Percentiles rank a stretch among this genome's conserved stretches.
phyloP scores from a whole-genome alignment of 2,888 invertebrate species.

The Drosophila robusta region DNA sequence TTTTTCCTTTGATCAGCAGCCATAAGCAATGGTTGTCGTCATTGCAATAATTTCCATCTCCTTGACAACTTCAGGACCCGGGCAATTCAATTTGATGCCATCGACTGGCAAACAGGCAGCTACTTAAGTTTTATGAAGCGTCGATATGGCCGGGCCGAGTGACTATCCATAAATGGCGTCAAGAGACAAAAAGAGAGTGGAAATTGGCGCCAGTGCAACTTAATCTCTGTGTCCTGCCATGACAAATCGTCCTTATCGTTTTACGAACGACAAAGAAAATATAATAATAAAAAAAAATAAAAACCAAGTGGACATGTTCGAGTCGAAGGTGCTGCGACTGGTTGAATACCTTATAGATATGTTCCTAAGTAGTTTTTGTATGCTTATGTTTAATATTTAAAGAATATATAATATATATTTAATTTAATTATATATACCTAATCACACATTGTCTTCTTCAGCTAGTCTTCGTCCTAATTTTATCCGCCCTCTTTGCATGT shows the following conservation, averaged over 20 bases:
- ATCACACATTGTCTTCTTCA: no score
- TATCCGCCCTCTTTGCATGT: no score
- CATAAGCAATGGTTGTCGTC: slow-evolving; percentile 25
- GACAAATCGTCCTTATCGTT: slow-evolving; percentile 76
- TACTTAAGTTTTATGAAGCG: slow-evolving; percentile 75
- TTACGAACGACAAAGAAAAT: slow-evolving; percentile 39
- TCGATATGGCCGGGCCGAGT: slow-evolving; percentile 57
- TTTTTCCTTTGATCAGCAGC: slow-evolving; percentile 39
- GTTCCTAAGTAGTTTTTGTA: no score
- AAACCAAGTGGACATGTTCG: slow-evolving; percentile 6
- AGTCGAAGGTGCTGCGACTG: neutral
- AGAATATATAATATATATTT: no score
- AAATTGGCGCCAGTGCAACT: slow-evolving; percentile 62
- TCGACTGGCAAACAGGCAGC: slow-evolving; percentile 34
- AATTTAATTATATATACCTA: no score
- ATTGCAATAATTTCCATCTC: slow-evolving; percentile 55
- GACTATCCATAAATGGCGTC: slow-evolving; percentile 55
- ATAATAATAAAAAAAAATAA: slow-evolving; percentile 1
- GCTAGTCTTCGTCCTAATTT: no score
- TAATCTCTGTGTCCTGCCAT: slow-evolving; percentile 70
- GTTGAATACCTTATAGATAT: slow-evolving; percentile 15
- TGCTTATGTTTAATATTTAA: no score
- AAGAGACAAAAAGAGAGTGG: neutral
- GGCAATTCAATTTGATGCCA: slow-evolving; percentile 65
- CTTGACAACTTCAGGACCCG: slow-evolving; percentile 40